Evolutionary conservation across 2,113 vertebrate species (phyloP).

Genomic region (Carettochelys insculpta): DNA sequence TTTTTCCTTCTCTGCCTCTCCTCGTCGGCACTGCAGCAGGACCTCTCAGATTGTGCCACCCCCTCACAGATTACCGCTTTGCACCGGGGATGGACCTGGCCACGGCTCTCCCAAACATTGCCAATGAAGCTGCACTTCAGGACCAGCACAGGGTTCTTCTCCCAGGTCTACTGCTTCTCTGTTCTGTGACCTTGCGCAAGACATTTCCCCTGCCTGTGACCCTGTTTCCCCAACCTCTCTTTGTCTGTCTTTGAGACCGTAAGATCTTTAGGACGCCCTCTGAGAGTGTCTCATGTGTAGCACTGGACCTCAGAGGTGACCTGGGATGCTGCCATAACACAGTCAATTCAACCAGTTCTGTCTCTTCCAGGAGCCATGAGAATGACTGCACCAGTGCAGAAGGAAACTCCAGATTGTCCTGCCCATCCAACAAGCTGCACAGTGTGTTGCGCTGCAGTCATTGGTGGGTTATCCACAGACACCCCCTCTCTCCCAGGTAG

Average conservation of each 20-base stretch:
- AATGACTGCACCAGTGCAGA: neutral
- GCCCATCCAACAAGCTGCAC: neutral
- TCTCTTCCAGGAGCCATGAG: neutral
- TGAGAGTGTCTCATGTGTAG: neutral
- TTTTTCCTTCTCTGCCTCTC: no score
- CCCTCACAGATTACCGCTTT: no score
- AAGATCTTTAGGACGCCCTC: rapidly evolving
- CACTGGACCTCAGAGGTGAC: neutral
- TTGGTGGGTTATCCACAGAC: neutral
- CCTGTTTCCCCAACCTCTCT: neutral
- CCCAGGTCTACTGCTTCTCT: neutral
- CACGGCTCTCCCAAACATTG: no score
- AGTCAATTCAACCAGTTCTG: rapidly evolving
- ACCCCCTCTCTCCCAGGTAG: neutral
- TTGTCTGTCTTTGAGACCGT: neutral
- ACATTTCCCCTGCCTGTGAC: neutral
- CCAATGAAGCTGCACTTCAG: no score
- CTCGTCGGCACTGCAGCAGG: no score
- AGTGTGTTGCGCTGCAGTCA: rapidly evolving
- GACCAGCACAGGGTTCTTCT: neutral
- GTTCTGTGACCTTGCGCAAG: neutral
- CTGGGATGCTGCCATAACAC: neutral
- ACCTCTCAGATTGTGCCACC: no score
- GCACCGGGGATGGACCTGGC: no score
- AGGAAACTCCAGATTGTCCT: rapidly evolving